Evolutionary conservation across 2,888 invertebrate species (phyloP).

Genomic region (Rotaria sp.): DNA sequence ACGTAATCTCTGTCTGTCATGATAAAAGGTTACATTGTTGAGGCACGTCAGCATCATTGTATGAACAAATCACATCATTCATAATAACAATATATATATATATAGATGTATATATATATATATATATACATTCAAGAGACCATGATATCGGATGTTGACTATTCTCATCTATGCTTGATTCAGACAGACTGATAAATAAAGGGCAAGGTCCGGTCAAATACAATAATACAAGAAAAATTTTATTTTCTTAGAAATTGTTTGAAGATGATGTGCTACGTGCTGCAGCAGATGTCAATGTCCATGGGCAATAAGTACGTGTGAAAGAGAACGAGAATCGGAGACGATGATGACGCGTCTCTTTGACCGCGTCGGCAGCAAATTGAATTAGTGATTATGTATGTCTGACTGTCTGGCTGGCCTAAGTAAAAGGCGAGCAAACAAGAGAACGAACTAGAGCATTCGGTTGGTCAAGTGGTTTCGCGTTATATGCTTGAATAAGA

Average conservation of each 20-base stretch:
- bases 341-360: slow-evolving; percentile 11
- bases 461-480: slow-evolving; percentile 20
- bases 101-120: neutral
- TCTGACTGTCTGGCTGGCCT: neutral
- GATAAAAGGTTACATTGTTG: neutral
- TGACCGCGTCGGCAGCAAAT: slow-evolving; percentile 14
- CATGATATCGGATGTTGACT: neutral
- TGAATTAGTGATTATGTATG: slow-evolving; percentile 1
- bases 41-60: neutral
- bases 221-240: neutral
- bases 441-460: neutral
- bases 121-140: neutral
- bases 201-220: slow-evolving; percentile 6
- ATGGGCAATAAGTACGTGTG: neutral
- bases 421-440: neutral
- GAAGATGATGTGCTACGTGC: neutral
- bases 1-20: neutral
- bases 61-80: neutral
- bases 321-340: neutral
- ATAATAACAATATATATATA: neutral
- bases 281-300: neutral
- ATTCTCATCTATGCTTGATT: neutral
- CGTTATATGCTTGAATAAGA: neutral
- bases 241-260: neutral
- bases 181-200: neutral